A percentile compares a stretch with the other conserved stretches of the same genome.
Evolutionary conservation across 2,113 vertebrate genomes (phyloP).

Genomic region (zebrafish (Danio rerio)): DNA sequence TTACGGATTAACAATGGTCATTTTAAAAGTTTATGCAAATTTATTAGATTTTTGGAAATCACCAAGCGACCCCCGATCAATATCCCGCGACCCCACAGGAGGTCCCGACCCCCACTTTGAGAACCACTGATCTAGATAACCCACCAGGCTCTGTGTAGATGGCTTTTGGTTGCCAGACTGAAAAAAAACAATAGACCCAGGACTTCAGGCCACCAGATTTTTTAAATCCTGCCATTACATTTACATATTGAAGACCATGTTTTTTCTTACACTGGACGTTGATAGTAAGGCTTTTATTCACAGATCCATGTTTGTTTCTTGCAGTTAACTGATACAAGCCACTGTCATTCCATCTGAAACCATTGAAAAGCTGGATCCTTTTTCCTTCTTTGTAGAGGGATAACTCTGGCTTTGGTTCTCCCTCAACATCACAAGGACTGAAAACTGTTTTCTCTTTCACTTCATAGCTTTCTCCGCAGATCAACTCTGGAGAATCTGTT

Average conservation of each 20-base stretch:
- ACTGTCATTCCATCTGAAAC: conserved; percentile 33
- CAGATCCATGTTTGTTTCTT: conserved; percentile 58
- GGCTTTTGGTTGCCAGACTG: too few species aligned
- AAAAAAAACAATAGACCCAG: too few species aligned
- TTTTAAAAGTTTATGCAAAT: too few species aligned
- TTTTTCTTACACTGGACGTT: conserved; percentile 58
- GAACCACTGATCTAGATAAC: too few species aligned
- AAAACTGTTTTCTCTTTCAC: not conserved
- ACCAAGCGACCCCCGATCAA: too few species aligned
- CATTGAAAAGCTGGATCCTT: fast-evolving
- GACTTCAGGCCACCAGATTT: too few species aligned
- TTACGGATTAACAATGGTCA: too few species aligned
- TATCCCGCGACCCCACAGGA: too few species aligned
- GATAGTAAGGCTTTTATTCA: conserved; percentile 13
- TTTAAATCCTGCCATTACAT: too few species aligned
- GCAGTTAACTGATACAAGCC: conserved; percentile 57
- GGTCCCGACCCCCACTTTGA: too few species aligned
- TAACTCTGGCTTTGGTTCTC: conserved; percentile 31
- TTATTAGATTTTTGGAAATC: too few species aligned
- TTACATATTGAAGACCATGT: not conserved
- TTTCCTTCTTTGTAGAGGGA: conserved; percentile 56
- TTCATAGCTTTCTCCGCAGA: conserved; percentile 3
- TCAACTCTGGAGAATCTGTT: conserved; percentile 59
- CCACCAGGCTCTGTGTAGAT: too few species aligned
- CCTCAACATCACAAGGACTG: conserved; percentile 48